Evolutionary conservation across 2,797 vertebrate species (phyloP).

Genomic region (Chromis chromis): DNA sequence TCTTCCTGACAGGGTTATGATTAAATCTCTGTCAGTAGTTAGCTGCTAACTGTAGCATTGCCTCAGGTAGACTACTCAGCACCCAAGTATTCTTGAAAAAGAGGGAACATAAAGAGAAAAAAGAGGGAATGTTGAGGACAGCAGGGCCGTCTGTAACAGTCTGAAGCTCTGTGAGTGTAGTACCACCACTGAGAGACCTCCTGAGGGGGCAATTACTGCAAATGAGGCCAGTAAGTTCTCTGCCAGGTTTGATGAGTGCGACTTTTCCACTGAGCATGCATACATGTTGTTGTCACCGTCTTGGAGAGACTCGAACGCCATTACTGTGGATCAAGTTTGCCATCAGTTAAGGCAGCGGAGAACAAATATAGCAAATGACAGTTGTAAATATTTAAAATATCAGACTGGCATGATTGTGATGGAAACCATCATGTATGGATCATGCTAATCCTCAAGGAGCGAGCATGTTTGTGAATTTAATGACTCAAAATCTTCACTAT

Average conservation of each 20-base stretch:
- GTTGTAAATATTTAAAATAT: too few relatives aligned
- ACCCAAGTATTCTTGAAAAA: too few relatives aligned
- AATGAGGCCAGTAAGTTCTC: conserved; percentile 15
- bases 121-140: too few relatives aligned
- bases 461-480: neutral
- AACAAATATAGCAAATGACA: neutral
- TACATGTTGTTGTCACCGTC: conserved; percentile 15
- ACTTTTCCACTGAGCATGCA: conserved; percentile 15
- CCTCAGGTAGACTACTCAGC: too few relatives aligned
- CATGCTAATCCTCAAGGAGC: neutral
- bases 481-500: neutral
- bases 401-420: too few relatives aligned
- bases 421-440: neutral
- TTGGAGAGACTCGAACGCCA: neutral
- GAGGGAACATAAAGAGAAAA: neutral
- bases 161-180: conserved; percentile 5
- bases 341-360: neutral
- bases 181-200: conserved; percentile 5
- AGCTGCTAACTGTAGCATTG: too few relatives aligned
- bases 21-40: too few relatives aligned
- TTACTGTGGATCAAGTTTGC: neutral
- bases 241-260: conserved; percentile 26
- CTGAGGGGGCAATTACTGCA: conserved; percentile 6
- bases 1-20: too few relatives aligned
- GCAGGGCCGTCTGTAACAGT: neutral